Conservation (phyloP, 2,797 vertebrate genomes). For the Pelobates cultripes region DNA sequence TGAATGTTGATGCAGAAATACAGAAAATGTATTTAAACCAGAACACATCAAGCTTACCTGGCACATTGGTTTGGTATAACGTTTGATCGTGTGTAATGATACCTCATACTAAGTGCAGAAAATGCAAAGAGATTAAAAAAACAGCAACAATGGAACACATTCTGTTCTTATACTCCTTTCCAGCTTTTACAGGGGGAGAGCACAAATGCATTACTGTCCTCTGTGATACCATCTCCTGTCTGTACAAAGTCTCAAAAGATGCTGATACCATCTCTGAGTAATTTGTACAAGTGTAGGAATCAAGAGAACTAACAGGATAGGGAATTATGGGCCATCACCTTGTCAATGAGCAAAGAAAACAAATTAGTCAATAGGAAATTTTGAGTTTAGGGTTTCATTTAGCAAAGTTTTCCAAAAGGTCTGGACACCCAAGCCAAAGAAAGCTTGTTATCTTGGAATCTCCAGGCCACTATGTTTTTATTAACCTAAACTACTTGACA, state of each 20-base stretch:
- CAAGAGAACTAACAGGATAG: neutral
- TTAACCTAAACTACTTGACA: slow-evolving; percentile 18
- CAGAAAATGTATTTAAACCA: no score
- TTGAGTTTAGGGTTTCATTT: slow-evolving; percentile 13
- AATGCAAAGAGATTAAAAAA: neutral
- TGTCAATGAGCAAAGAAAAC: slow-evolving; percentile 9
- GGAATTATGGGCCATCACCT: slow-evolving; percentile 7
- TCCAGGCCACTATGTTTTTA: slow-evolving; percentile 34
- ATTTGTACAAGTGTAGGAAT: slow-evolving; percentile 1
- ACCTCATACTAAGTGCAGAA: neutral
- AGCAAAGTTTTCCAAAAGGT: slow-evolving; percentile 5
- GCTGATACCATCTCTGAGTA: neutral
- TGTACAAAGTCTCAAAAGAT: neutral
- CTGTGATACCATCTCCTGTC: neutral
- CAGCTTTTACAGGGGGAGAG: neutral
- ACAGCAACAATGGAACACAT: neutral
- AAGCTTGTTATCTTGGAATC: slow-evolving; percentile 36
- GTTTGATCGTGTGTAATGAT: no score
- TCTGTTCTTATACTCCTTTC: neutral
- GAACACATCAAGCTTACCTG: no score
- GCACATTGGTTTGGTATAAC: no score
- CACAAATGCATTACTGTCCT: neutral
- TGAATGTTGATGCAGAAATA: no score
- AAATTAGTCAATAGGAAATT: slow-evolving; percentile 1
- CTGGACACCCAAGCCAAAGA: slow-evolving; percentile 10